Conservation (phyloP, 2,797 vertebrate species). For the Bovichtus variegatus region DNA sequence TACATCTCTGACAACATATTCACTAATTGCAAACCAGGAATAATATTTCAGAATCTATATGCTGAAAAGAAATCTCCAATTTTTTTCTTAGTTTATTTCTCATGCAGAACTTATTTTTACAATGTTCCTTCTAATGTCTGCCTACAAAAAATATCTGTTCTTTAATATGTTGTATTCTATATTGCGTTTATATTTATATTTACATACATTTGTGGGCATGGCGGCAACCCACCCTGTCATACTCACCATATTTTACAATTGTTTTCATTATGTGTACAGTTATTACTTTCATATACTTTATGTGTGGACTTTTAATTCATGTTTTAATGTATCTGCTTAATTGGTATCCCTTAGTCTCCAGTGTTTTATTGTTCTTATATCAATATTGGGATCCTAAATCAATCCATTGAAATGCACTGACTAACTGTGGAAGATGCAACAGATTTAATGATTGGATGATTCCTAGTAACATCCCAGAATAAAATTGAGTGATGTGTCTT, state of each 20-base stretch:
- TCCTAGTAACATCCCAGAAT: background rate
- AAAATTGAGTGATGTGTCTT: background rate
- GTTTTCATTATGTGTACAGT: no score
- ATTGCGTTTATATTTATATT: no score
- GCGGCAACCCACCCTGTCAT: no score
- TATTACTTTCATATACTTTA: background rate
- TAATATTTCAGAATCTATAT: background rate
- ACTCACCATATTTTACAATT: no score
- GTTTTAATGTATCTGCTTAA: background rate
- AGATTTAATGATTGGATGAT: background rate
- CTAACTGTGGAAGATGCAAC: background rate
- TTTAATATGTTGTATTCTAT: background rate
- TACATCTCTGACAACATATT: background rate
- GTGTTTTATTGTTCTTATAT: background rate
- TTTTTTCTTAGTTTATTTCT: background rate
- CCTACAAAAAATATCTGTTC: no score
- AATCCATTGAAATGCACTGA: background rate
- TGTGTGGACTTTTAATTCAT: background rate
- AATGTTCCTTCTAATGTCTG: background rate
- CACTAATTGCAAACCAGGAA: background rate
- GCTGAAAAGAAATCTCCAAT: background rate
- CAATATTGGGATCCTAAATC: background rate
- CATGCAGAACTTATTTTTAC: background rate
- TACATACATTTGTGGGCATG: no score
- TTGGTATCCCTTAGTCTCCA: background rate